Conservation (phyloP, 2,113 vertebrate genomes). For the Sisor rabdophorus region DNA sequence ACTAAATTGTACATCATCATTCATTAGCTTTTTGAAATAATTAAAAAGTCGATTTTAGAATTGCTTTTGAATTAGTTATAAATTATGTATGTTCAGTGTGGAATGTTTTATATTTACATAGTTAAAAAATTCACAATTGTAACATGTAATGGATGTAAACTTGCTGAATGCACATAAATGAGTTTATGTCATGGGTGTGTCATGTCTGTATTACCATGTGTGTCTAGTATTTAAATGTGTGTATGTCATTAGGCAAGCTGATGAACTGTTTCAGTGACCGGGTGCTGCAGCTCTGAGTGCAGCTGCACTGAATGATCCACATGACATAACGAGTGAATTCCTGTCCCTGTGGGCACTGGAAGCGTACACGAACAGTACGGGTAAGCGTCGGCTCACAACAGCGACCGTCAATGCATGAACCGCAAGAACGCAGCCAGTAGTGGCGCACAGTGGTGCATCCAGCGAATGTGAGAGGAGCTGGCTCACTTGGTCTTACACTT, state of each 20-base stretch:
- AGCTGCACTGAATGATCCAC: slow-evolving; percentile 58
- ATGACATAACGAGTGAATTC: slow-evolving; percentile 53
- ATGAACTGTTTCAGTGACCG: slow-evolving; percentile 20
- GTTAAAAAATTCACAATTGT: not conserved
- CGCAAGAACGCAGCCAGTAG: slow-evolving; percentile 54
- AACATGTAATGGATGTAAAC: too few relatives aligned
- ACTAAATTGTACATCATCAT: too few relatives aligned
- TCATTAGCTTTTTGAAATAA: too few relatives aligned
- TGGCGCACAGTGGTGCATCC: slow-evolving; percentile 52
- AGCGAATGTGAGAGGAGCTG: slow-evolving; percentile 45
- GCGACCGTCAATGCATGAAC: slow-evolving; percentile 52
- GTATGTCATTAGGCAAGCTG: slow-evolving; percentile 57
- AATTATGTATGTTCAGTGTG: not conserved
- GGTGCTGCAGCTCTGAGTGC: slow-evolving; percentile 42
- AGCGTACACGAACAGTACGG: slow-evolving; percentile 53
- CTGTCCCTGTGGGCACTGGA: slow-evolving; percentile 51
- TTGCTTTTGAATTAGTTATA: too few relatives aligned
- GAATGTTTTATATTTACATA: not conserved
- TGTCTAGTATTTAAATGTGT: slow-evolving; percentile 51
- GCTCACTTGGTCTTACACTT: slow-evolving; percentile 41
- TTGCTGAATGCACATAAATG: not conserved
- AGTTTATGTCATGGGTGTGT: not conserved
- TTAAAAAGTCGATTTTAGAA: too few relatives aligned
- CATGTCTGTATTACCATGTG: not conserved
- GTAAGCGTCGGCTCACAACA: slow-evolving; percentile 55